phyloP scores from a whole-genome alignment of 2,113 vertebrate genomes.

The Catharus fuscescens region DNA sequence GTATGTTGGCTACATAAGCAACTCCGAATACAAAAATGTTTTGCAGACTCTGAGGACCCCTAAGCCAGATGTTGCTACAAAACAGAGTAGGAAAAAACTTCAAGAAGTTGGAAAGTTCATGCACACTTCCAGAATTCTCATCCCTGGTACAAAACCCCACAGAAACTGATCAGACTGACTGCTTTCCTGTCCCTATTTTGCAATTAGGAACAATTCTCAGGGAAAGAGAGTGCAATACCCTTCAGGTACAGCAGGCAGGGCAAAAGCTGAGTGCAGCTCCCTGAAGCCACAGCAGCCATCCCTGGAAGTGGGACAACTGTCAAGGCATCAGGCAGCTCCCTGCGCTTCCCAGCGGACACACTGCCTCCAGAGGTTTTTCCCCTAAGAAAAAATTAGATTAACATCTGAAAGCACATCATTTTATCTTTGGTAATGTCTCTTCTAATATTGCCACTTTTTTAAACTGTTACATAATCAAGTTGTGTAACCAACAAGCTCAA shows the following conservation, averaged over 20 bases:
- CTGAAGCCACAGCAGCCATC: neutral
- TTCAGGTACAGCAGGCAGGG: neutral
- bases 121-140: neutral
- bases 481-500: neutral
- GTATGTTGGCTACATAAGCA: neutral
- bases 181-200: neutral
- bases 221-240: neutral
- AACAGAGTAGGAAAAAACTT: neutral
- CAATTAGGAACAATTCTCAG: neutral
- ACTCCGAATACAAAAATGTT: neutral
- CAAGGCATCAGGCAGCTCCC: neutral
- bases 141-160: neutral
- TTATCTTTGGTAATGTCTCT: neutral
- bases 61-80: neutral
- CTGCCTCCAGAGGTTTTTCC: neutral
- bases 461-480: constrained; percentile 48
- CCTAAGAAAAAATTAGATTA: neutral
- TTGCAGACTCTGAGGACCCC: neutral
- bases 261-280: neutral
- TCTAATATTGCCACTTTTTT: constrained; percentile 21
- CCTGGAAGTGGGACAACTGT: neutral
- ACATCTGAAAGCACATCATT: neutral
- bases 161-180: neutral
- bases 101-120: neutral
- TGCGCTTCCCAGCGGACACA: neutral